Conservation (phyloP, 2,888 invertebrate species). For the Coenonympha arcania region DNA sequence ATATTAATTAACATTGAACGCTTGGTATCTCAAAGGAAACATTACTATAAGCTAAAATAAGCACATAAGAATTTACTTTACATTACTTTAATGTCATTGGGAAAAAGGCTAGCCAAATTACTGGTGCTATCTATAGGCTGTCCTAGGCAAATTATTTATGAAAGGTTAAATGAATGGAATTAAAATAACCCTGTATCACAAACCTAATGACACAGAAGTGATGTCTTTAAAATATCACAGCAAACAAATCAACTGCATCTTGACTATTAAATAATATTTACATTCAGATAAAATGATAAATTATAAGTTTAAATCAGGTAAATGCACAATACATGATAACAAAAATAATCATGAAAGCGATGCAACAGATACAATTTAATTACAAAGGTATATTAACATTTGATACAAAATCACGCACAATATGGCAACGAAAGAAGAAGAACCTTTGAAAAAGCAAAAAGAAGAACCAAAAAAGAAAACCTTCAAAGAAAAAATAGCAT, state of each 20-base stretch:
- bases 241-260: not conserved
- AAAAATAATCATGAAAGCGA: not conserved
- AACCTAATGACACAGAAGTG: not conserved
- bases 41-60: no score
- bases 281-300: constrained; percentile 17
- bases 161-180: no score
- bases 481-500: constrained; percentile 57
- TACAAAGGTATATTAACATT: constrained; percentile 13
- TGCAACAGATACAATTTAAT: constrained; percentile 2
- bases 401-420: constrained; percentile 16
- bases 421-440: constrained; percentile 49
- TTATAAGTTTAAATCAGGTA: constrained; percentile 7
- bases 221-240: not conserved
- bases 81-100: no score
- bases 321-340: constrained; percentile 2
- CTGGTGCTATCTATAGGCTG: no score
- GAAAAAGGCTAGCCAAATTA: no score
- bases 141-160: no score
- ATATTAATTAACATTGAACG: no score
- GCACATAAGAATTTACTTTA: no score
- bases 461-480: constrained; percentile 42
- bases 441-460: constrained; percentile 42
- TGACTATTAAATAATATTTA: constrained; percentile 12
- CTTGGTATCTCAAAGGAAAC: no score
- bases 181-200: not conserved